phyloP scores from a whole-genome alignment of 2,797 vertebrate genomes.

The Epinephelus coioides region DNA sequence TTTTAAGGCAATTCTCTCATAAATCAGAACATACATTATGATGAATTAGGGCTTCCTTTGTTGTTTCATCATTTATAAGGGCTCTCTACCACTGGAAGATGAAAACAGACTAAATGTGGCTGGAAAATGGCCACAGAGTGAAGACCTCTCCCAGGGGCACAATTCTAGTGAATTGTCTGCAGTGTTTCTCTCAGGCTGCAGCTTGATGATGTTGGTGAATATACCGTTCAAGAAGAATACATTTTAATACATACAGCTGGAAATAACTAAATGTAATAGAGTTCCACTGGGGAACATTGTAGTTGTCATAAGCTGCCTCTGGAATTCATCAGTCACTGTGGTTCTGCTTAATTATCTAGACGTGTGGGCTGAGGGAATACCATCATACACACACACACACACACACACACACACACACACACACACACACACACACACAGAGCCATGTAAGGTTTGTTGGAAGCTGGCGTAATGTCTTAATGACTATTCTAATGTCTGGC shows the following conservation, averaged over 20 bases:
- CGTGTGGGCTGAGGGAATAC: constrained; percentile 60
- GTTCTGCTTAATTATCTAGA: constrained; percentile 39
- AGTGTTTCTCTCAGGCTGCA: constrained; percentile 30
- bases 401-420: neutral
- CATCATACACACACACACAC: constrained; percentile 13
- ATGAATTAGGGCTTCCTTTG: neutral
- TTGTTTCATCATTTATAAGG: constrained; percentile 14
- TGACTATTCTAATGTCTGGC: constrained; percentile 35
- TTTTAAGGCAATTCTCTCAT: too few relatives aligned
- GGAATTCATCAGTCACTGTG: constrained; percentile 29
- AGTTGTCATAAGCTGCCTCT: constrained; percentile 16
- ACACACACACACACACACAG: neutral
- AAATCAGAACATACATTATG: neutral
- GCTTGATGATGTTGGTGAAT: constrained; percentile 12
- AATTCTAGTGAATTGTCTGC: constrained; percentile 20
- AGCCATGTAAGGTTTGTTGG: constrained; percentile 48
- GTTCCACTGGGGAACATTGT: neutral
- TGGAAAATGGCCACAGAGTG: constrained; percentile 10
- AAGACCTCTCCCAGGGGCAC: constrained; percentile 9
- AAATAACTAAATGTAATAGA: neutral
- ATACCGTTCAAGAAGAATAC: neutral
- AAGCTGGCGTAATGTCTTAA: constrained; percentile 32
- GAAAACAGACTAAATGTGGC: neutral
- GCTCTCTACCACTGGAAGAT: neutral
- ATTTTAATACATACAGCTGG: constrained; percentile 11